phyloP scores from a whole-genome alignment of 2,113 vertebrate genomes.

The Micromys minutus region DNA sequence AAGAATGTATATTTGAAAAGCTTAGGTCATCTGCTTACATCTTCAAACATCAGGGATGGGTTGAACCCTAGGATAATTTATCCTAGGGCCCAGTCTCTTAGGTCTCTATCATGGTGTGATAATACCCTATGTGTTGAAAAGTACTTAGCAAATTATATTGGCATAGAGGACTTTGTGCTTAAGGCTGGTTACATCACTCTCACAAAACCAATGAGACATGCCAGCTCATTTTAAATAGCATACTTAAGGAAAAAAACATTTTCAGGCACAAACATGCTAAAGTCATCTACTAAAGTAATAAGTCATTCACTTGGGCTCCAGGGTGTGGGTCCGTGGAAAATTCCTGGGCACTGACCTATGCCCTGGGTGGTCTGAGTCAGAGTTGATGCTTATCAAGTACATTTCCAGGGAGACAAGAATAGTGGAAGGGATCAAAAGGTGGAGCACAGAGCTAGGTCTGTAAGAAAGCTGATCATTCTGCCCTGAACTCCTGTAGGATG shows the following conservation, averaged over 20 bases:
- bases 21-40: background rate
- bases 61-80: background rate
- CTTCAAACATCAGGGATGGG: background rate
- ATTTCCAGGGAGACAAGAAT: background rate
- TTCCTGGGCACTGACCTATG: background rate
- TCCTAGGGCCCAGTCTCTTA: too few species aligned
- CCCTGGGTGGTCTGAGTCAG: background rate
- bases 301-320: background rate
- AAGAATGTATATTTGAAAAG: background rate
- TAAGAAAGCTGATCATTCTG: too few species aligned
- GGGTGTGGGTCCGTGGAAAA: background rate
- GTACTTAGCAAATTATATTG: too few species aligned
- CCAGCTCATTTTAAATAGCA: background rate
- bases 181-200: background rate
- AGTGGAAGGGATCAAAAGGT: background rate
- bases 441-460: background rate
- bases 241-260: background rate
- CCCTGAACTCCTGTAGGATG: background rate
- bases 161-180: background rate
- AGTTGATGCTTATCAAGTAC: background rate
- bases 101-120: accelerated
- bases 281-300: background rate
- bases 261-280: background rate
- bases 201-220: background rate
- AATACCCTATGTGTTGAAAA: background rate